Evolutionary conservation across 2,797 vertebrate genomes (phyloP).

Genomic region (Botia kubotai): DNA sequence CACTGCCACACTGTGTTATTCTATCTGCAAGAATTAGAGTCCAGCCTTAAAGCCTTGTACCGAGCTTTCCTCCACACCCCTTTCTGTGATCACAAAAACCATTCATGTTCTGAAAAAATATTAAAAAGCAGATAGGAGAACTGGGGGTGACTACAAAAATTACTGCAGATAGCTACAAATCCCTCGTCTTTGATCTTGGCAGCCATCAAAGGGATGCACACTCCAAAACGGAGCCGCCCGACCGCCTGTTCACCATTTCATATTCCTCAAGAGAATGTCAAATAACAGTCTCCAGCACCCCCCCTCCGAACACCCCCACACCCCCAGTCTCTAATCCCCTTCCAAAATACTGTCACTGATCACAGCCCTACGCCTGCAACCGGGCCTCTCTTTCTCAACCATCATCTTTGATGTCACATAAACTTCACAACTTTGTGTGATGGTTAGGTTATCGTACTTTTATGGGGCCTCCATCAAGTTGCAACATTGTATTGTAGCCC

Average conservation of each 20-base stretch:
- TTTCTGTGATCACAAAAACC: slow-evolving; percentile 42
- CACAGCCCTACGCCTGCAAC: slow-evolving; percentile 27
- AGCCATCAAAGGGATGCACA: slow-evolving; percentile 74
- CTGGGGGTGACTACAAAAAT: slow-evolving; percentile 65
- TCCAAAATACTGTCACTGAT: slow-evolving; percentile 53
- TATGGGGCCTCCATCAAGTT: slow-evolving; percentile 49
- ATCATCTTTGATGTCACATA: slow-evolving; percentile 56
- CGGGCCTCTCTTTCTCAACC: slow-evolving; percentile 29
- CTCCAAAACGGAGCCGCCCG: slow-evolving; percentile 68
- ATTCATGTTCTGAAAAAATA: slow-evolving; percentile 36
- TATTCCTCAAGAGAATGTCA: slow-evolving; percentile 68
- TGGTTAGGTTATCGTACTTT: slow-evolving; percentile 50
- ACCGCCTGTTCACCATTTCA: slow-evolving; percentile 64
- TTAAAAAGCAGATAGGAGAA: slow-evolving; percentile 41
- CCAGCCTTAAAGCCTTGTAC: slow-evolving; percentile 10
- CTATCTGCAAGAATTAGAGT: background rate
- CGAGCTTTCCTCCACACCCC: slow-evolving; percentile 6
- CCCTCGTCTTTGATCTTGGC: slow-evolving; percentile 76
- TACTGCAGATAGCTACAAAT: slow-evolving; percentile 75
- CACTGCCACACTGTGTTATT: slow-evolving; percentile 12
- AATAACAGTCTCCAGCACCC: slow-evolving; percentile 62
- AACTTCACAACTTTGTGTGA: slow-evolving; percentile 44
- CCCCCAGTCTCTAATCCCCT: slow-evolving; percentile 64
- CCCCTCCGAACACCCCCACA: slow-evolving; percentile 51
- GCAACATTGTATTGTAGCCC: slow-evolving; percentile 31